phyloP scores from a whole-genome alignment of 2,113 vertebrate species.

The Chionomys nivalis region DNA sequence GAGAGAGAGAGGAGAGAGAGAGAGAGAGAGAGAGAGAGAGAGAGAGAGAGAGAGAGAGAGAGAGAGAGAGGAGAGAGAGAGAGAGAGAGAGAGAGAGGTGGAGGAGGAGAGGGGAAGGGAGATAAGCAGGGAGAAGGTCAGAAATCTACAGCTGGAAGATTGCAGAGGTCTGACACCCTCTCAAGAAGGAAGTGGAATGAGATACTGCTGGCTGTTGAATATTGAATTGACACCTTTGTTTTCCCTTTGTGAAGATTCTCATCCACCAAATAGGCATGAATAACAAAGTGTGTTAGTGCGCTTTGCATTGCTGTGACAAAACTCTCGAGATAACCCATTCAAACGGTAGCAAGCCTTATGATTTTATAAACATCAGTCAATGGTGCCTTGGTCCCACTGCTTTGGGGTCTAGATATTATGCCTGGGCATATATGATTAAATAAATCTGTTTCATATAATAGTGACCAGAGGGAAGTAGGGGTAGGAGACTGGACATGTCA shows the following conservation, averaged over 20 bases:
- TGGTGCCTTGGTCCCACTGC: background rate
- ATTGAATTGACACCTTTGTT: background rate
- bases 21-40: background rate
- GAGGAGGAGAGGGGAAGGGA: background rate
- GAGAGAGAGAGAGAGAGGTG: background rate
- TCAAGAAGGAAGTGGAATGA: background rate
- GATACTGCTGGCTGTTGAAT: background rate
- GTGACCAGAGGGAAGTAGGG: background rate
- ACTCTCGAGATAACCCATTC: background rate
- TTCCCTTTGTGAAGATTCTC: background rate
- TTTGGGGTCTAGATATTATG: background rate
- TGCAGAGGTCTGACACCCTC: background rate
- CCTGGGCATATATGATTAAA: too few species aligned
- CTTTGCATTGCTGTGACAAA: background rate
- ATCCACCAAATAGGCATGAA: background rate
- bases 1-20: accelerated
- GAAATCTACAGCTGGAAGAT: background rate
- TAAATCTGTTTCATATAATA: background rate
- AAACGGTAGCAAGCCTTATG: background rate
- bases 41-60: background rate
- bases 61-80: too few species aligned
- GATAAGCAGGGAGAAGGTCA: background rate
- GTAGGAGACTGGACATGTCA: background rate
- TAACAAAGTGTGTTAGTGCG: background rate
- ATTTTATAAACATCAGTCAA: background rate